Percentiles rank a stretch among this genome's conserved stretches.
Evolutionary conservation across 2,797 vertebrate genomes (phyloP).

Genomic region (Chromobotia macracanthus): DNA sequence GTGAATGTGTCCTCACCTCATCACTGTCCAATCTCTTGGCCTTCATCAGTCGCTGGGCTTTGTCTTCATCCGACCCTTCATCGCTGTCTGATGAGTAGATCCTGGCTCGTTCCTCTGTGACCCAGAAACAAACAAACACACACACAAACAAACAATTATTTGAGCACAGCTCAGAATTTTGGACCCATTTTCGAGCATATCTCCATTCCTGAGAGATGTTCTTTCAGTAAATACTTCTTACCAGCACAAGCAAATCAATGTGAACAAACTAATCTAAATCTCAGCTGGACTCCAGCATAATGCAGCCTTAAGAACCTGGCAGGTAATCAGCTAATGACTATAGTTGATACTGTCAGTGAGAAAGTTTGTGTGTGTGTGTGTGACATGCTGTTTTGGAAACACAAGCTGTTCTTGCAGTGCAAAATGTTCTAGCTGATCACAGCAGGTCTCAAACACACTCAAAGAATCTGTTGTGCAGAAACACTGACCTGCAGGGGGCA

Average conservation of each 20-base stretch:
- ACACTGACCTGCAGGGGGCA: neutral
- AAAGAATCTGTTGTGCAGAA: slow-evolving; percentile 35
- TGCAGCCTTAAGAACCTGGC: slow-evolving; percentile 23
- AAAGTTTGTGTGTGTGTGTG: neutral
- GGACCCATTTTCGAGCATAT: neutral
- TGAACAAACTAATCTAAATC: slow-evolving; percentile 45
- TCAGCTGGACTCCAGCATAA: slow-evolving; percentile 16
- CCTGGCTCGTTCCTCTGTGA: slow-evolving; percentile 91
- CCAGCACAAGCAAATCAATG: slow-evolving; percentile 31
- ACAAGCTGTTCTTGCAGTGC: slow-evolving; percentile 44
- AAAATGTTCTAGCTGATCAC: slow-evolving; percentile 40
- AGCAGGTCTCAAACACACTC: slow-evolving; percentile 34
- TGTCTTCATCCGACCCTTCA: slow-evolving; percentile 96
- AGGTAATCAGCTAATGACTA: slow-evolving; percentile 25
- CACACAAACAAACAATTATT: slow-evolving; percentile 38
- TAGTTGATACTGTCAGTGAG: slow-evolving; percentile 23
- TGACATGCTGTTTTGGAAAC: slow-evolving; percentile 39
- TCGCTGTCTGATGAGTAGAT: slow-evolving; percentile 99
- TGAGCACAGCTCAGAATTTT: slow-evolving; percentile 21
- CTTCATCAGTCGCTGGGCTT: slow-evolving; percentile 91
- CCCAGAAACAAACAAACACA: neutral
- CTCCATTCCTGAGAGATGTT: slow-evolving; percentile 41
- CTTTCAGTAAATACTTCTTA: slow-evolving; percentile 37
- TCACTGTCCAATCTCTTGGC: slow-evolving; percentile 97
- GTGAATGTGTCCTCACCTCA: slow-evolving; percentile 78